Conservation (phyloP, 1,140 invertebrate species). For the Neomicropteryx cornuta region DNA sequence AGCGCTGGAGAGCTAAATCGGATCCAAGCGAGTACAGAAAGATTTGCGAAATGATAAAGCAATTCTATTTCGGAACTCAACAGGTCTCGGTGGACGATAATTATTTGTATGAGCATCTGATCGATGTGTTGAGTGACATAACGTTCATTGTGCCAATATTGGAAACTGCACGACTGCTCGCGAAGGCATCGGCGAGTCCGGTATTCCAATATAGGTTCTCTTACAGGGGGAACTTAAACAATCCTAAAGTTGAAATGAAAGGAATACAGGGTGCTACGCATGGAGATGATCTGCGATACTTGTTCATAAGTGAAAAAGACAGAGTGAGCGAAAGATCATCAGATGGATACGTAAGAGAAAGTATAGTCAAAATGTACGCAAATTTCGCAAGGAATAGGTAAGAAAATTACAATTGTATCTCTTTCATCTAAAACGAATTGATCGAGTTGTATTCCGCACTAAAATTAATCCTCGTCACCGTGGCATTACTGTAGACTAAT, state of each 20-base stretch:
- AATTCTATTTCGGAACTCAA: no score
- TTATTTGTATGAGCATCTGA: no score
- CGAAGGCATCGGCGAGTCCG: conserved; percentile 20
- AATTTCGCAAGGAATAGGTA: conserved; percentile 38
- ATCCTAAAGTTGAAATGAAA: conserved; percentile 27
- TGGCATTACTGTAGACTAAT: no score
- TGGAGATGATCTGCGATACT: conserved; percentile 28
- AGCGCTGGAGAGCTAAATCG: conserved; percentile 28
- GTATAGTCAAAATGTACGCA: conserved; percentile 35
- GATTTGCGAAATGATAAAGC: conserved; percentile 28
- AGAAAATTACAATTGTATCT: no score
- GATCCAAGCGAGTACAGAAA: conserved; percentile 29
- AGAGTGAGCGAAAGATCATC: conserved; percentile 25
- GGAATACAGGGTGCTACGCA: conserved; percentile 26
- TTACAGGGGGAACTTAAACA: conserved; percentile 27
- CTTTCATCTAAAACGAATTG: no score
- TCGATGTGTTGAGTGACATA: conserved; percentile 30
- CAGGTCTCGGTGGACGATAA: no score
- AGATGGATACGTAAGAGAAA: conserved; percentile 28
- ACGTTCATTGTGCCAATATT: conserved; percentile 26
- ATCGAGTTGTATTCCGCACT: no score
- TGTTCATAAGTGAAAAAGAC: conserved; percentile 29
- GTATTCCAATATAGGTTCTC: conserved; percentile 29
- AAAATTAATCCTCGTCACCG: no score
- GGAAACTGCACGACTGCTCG: conserved; percentile 23